Percentiles rank a stretch among this genome's conserved stretches.
Conservation (phyloP, 2,888 invertebrate species). For the Drosophila anomelani region DNA sequence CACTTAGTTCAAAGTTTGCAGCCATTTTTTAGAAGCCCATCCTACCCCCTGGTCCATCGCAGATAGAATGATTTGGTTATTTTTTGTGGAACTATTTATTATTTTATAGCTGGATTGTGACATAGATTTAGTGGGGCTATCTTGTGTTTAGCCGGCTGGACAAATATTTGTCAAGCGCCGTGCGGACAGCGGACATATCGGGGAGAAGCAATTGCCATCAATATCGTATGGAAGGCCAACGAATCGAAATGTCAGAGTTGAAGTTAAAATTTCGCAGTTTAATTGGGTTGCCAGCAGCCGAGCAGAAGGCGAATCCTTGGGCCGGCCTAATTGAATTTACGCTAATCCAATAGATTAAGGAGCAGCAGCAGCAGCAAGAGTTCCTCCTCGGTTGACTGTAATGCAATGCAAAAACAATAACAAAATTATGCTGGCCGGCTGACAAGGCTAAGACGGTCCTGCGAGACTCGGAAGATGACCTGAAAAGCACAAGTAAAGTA, state of each 20-base stretch:
- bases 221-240: conserved; percentile 40
- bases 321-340: conserved; percentile 69
- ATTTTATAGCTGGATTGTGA: conserved; percentile 56
- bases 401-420: conserved; percentile 77
- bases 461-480: conserved; percentile 36
- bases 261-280: conserved; percentile 56
- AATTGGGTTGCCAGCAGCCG: conserved; percentile 66
- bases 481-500: conserved; percentile 31
- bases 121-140: conserved; percentile 72
- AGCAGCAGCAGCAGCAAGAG: conserved; percentile 53
- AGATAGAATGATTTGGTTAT: conserved; percentile 22
- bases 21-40: conserved; percentile 61
- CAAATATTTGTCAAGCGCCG: conserved; percentile 69
- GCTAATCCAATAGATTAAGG: conserved; percentile 75
- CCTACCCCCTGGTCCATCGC: conserved; percentile 9
- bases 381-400: conserved; percentile 38
- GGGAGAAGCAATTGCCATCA: conserved; percentile 59
- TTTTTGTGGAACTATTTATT: conserved; percentile 57
- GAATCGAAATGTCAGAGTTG: conserved; percentile 28
- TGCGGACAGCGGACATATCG: conserved; percentile 8
- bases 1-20: conserved; percentile 68
- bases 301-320: conserved; percentile 58
- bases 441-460: conserved; percentile 43
- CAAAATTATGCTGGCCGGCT: conserved; percentile 66
- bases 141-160: conserved; percentile 67